Evolutionary conservation across 2,113 vertebrate species (phyloP), one percentile per base, ranked within the genome.

Genomic region (Eubucco bourcierii): DNA sequence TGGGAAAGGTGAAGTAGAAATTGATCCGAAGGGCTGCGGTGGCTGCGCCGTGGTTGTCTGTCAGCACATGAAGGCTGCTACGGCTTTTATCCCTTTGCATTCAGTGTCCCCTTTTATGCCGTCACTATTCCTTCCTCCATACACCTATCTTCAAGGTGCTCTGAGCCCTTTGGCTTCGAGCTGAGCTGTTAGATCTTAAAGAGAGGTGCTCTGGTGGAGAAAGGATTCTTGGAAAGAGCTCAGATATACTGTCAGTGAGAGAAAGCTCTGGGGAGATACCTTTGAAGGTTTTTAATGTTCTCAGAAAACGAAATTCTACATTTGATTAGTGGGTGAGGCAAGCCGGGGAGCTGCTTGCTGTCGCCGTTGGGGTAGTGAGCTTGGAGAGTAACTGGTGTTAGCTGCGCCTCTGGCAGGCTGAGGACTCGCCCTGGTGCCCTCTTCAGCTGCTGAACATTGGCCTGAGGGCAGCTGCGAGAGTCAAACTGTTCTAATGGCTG

Each of bases 401-500:
- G 20, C 46, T 66, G 8, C n/a, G 78, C 17, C 23, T 70, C 52
- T 78, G 74, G 65, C 56, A 73, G 33, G 47, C 37, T 63, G 50
- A 78, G 80, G 52, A 60, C 12, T 20, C 21, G 23, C 29, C 60
- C 67, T 80, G 29, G 28, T 47, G 23, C 46, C 75, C 84, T 78
- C 84, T 89, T 77, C 29, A 50, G 29, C 55, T 80, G 16, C 16
- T 15, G n/a, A 84, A 29, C 21, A 14, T 19, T 50, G 21, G 5
- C 52, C 41, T 83, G 52, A 7, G 17, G 23, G 90, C 64, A 33
- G 5, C 79, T 90, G 52, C 78, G 31, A 91, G 74, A 84, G 94
- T 72, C 34, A 72, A 71, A 95, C 53, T 93, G 77, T 77, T 90
- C 80, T 94, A 84, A 82, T 80, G 28, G 64, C 23, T 93, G 88